Base-by-base conservation (phyloP, 2,113 vertebrate genomes). In the Onychostruthus taczanowskii region DNA sequence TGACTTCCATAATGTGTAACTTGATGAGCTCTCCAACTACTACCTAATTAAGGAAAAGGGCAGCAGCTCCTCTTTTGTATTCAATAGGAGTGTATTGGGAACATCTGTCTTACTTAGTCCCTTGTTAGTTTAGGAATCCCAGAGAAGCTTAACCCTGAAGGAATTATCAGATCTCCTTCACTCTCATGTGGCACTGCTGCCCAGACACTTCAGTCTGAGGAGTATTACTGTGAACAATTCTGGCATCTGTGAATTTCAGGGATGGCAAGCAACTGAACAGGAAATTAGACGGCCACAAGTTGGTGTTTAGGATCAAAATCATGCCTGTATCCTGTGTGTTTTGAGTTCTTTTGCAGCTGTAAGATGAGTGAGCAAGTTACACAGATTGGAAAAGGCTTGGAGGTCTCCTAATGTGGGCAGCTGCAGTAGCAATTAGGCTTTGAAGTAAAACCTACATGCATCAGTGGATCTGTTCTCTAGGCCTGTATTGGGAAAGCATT, bases 11-110 rank as follows among this genome's bases (percentile, higher is more conserved):
- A 80, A 64, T 11, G 55, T 0, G 0, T 52, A 69, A 39, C 58
- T 69, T 87, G 77, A 72, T 94, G 74, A 95, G 28, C 8, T 1
- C 49, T 88, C 49, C 44, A 62, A 49, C 78, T 85, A 84, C 52
- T 94, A 16, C 55, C 53, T 90, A 66, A 64, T 88, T 93, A 93
- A 64, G 39, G 69, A 77, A 91, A 93, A 93, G 78, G 84, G 58
- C 78, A 95, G 49, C 49, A 76, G 67, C 0, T 0, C 22, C 0
- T 0, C 24, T 83, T 53, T 59, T 76, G 50, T 82, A 72, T 88
- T 90, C 70, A 46, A 26, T 44, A 81, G 78, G 33, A 87, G 11
- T 56, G 19, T 52, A 31, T 79, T 91, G 70, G 82, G 61, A 89
- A 24, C 74, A 70, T 75, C 56, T 80, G 11, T 81, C 56, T 89